Percentiles rank a stretch among this genome's conserved stretches.
phyloP scores from a whole-genome alignment of 2,888 invertebrate genomes.

The Papilio demoleus region DNA sequence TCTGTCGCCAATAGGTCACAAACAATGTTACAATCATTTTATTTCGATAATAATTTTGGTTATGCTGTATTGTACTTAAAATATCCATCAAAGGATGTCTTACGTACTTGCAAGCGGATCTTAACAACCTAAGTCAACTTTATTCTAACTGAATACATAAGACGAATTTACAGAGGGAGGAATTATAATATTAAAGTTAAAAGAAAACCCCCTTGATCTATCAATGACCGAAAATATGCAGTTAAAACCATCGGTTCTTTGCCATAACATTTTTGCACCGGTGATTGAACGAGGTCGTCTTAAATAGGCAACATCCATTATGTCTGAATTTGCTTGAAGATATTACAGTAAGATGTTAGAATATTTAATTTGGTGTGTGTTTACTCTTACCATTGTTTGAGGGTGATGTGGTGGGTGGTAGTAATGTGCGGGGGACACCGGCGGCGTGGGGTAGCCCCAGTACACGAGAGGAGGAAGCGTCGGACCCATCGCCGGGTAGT shows the following conservation, averaged over 20 bases:
- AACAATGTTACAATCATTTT: not conserved
- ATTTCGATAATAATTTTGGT: too few relatives aligned
- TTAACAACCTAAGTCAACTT: too few relatives aligned
- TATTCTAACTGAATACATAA: too few relatives aligned
- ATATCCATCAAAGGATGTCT: too few relatives aligned
- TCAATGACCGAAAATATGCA: too few relatives aligned
- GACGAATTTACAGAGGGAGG: too few relatives aligned
- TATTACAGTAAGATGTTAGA: not conserved
- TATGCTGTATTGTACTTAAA: too few relatives aligned
- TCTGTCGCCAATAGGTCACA: slow-evolving; percentile 56
- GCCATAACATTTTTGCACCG: too few relatives aligned
- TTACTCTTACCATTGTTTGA: slow-evolving; percentile 69
- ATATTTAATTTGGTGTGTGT: not conserved
- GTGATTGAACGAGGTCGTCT: not conserved
- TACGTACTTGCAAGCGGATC: too few relatives aligned
- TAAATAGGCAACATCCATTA: not conserved
- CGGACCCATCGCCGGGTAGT: slow-evolving; percentile 82
- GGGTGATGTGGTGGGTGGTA: slow-evolving; percentile 86
- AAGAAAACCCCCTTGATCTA: too few relatives aligned
- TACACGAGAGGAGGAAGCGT: slow-evolving; percentile 89
- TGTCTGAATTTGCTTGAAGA: not conserved
- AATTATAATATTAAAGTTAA: too few relatives aligned
- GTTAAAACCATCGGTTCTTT: too few relatives aligned
- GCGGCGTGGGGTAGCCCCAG: slow-evolving; percentile 97
- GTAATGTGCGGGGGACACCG: slow-evolving; percentile 95